Evolutionary conservation across 2,797 vertebrate genomes (phyloP), one percentile per base, ranked within the genome.

Genomic region (Microchirus variegatus): DNA sequence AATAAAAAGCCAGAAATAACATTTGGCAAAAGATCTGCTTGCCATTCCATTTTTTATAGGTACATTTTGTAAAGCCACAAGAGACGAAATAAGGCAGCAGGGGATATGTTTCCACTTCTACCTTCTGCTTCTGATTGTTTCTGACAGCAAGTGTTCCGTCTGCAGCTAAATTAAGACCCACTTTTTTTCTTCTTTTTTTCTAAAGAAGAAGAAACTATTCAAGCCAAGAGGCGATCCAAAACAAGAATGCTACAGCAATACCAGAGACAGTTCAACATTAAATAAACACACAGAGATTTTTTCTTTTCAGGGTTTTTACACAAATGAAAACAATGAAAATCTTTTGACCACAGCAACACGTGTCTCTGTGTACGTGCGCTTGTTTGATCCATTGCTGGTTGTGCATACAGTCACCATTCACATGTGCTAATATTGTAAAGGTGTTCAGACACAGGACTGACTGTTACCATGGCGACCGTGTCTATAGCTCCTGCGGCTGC

Each of bases 401-500:
- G 10, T 63, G 49, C 49, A 59, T 58, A 47, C 61, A 59, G 75
- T 60, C 40, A 45, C 2, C 59, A 53, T 79, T 59, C 38, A 49
- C 2, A 41, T 48, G 49, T 46, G 54, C 50, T 46, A 49, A 37
- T 46, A 59, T 17, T 22, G 44, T 72, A 73, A 74, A 84, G 75
- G 78, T 76, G 77, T 54, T 77, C 59, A 75, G 45, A 60, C 46
- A 53, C 58, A 85, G 77, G 74, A 71, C 65, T 45, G 48, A 19
- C 59, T 73, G 88, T 88, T 90, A 61, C 87, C 83, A 87, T 77
- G 75, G 83, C 62, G 87, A 89, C 85, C 56, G 2, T 44, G 52
- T 77, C 74, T 82, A 82, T 70, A 79, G 73, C 62, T 64, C 56
- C 36, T 44, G 47, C 72, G 64, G 71, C 61, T 50, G 51, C 35